A percentile compares a stretch with the other conserved stretches of the same genome.
Evolutionary conservation across 2,797 vertebrate species (phyloP).

Genomic region (Poeciliopsis infans): DNA sequence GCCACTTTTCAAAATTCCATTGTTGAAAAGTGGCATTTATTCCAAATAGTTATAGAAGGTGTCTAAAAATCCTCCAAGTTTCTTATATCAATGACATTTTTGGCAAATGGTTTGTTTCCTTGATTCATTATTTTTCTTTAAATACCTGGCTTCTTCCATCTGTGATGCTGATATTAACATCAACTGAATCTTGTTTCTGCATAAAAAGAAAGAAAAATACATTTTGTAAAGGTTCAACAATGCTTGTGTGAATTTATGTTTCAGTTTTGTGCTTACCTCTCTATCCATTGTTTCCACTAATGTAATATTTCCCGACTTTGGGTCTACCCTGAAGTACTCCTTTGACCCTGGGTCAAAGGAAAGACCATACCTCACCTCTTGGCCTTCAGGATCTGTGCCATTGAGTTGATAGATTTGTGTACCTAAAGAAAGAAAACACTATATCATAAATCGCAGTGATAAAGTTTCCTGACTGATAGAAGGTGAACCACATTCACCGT

Average conservation of each 20-base stretch:
- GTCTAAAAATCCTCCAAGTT: not conserved
- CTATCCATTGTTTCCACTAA: conserved; percentile 91
- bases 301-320: conserved; percentile 87
- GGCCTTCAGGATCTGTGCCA: conserved; percentile 93
- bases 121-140: not conserved
- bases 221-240: not conserved
- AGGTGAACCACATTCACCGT: conserved; percentile 25
- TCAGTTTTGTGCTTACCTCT: conserved; percentile 83
- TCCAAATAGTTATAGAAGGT: not conserved
- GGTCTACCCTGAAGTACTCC: conserved; percentile 87
- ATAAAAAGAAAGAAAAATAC: conserved; percentile 8
- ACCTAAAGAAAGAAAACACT: conserved; percentile 74
- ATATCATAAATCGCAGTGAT: conserved; percentile 6
- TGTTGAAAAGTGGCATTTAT: not conserved
- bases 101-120: not conserved
- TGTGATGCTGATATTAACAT: conserved; percentile 92
- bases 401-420: conserved; percentile 92
- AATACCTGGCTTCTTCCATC: conserved; percentile 92
- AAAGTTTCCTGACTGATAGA: conserved; percentile 13
- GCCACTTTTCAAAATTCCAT: not conserved
- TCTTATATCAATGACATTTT: not conserved
- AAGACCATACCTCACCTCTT: conserved; percentile 88
- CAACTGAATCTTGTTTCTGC: conserved; percentile 91
- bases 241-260: not conserved
- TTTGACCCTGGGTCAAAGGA: conserved; percentile 88